Base-by-base conservation (phyloP, 2,113 vertebrate genomes). In the Nothoprocta pentlandii region DNA sequence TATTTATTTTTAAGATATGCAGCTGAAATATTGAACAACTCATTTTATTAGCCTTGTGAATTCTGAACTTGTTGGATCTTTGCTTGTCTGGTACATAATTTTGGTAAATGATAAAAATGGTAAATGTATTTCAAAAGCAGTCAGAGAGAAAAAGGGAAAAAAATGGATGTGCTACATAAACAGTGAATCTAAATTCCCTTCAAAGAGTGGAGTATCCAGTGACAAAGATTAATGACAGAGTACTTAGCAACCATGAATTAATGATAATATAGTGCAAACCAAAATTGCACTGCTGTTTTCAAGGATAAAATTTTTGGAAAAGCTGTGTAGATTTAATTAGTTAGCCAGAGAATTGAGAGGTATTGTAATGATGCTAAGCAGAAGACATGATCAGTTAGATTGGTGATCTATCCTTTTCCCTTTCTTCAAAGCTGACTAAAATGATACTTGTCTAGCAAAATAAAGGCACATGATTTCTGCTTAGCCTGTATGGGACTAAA, bases 341-440 rank as follows among this genome's bases (percentile, higher is more conserved):
- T 77, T 94, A 63, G 23, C 25, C 30, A 20, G 69, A 80, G 36
- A 77, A 63, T 53, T 30, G 51, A 23, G 32, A 68, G 15, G 34
- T 39, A 20, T 14, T 67, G 17, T n/a, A 69, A 80, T 22, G 23
- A 41, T 74, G 20, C 46, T 82, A 73, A 93, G 66, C 17, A 62
- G 12, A 88, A 90, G 36, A 76, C 13, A 58, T 28, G 0, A 41
- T 41, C 10, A 53, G 58, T 76, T 85, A 77, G 19, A 41, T 3
- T 44, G 34, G 16, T 46, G 85, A 58, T 64, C 13, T 12, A 17
- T 47, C 17, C 34, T 75, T 58, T 90, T 42, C 10, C 9, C 4
- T 64, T 78, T 62, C n/a, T 87, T 95, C n/a, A 80, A 79, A 93
- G n/a, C 46, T 82, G 42, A 21, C 20, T 85, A 39, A 87, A 79